Percentiles rank a stretch among this genome's conserved stretches.
Conservation (phyloP, 2,113 vertebrate species). For the Alligator sinensis region DNA sequence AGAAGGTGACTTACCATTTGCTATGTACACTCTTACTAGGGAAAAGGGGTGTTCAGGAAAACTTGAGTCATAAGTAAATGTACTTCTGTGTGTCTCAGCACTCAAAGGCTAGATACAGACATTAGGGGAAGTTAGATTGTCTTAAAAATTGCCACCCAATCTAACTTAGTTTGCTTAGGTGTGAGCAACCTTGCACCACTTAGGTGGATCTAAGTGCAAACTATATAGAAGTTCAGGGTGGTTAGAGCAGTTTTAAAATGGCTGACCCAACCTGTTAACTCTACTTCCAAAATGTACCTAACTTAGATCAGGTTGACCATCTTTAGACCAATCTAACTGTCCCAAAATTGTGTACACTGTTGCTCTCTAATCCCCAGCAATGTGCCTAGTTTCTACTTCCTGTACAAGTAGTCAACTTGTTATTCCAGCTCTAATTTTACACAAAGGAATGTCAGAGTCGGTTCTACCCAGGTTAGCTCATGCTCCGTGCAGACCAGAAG, state of each 20-base stretch:
- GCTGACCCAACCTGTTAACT: too few relatives aligned
- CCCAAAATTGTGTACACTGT: neutral
- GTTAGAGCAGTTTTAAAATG: too few relatives aligned
- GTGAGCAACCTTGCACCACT: too few relatives aligned
- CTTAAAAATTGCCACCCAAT: too few relatives aligned
- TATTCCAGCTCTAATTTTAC: neutral
- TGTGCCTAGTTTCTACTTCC: accelerated
- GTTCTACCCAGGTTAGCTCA: neutral
- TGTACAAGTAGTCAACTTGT: neutral
- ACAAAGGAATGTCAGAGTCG: neutral
- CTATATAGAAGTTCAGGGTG: too few relatives aligned
- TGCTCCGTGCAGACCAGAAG: neutral
- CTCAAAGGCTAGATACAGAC: neutral
- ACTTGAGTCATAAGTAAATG: neutral
- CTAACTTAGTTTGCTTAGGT: too few relatives aligned
- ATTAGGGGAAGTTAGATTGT: too few relatives aligned
- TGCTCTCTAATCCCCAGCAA: neutral
- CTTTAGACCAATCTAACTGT: too few relatives aligned
- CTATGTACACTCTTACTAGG: neutral
- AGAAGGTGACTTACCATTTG: neutral
- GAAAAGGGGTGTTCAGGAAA: neutral
- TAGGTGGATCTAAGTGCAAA: too few relatives aligned
- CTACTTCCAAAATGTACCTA: too few relatives aligned
- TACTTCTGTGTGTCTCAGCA: neutral
- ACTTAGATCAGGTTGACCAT: too few relatives aligned